Evolutionary conservation across 2,113 vertebrate species (phyloP), one percentile per base, ranked within the genome.

Genomic region (Siniperca chuatsi): DNA sequence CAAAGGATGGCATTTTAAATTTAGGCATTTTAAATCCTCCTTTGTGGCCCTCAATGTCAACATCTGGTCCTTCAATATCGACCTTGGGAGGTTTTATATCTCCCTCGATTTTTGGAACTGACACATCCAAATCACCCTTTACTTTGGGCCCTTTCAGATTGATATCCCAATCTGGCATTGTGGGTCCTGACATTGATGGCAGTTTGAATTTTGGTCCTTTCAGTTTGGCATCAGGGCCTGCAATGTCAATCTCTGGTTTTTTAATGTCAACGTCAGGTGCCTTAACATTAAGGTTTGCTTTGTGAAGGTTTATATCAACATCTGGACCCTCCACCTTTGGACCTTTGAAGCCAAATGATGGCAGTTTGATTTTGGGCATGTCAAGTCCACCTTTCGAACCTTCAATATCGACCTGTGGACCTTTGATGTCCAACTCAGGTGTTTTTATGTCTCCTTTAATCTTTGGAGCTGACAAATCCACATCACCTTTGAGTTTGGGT

Each of bases 171-270:
- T 84, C 81, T 61, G 88, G 88, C 71, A 87, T 82, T 0, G 1
- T 1, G 92, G 82, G 82, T 23, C 85, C 85, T 33, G 70, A 55
- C 5, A 80, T 42, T 0, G 12, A 20, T 54, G 83, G 83, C 70
- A 70, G 57, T 7, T 84, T 54, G 1, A 96, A 7, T 70, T 96
- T 96, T 0, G 81, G 87, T 68, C 77, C 78, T 75, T 82, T 78
- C 8, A 89, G 48, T 65, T 58, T 62, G 0, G 50, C 80, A 21
- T 37, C 48, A 1, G 29, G 40, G 0, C 54, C 64, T 29, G 78
- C 55, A 15, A 88, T 42, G 3, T 90, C 68, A 35, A 88, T 0
- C 0, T 90, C 55, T 48, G 80, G 77, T 1, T 33, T 72, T 61
- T 79, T 58, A 6, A 85, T 73, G 0, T 85, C 78, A 2, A 78